phyloP scores from a whole-genome alignment of 2,888 invertebrate genomes.

The Orthosia cruda region DNA sequence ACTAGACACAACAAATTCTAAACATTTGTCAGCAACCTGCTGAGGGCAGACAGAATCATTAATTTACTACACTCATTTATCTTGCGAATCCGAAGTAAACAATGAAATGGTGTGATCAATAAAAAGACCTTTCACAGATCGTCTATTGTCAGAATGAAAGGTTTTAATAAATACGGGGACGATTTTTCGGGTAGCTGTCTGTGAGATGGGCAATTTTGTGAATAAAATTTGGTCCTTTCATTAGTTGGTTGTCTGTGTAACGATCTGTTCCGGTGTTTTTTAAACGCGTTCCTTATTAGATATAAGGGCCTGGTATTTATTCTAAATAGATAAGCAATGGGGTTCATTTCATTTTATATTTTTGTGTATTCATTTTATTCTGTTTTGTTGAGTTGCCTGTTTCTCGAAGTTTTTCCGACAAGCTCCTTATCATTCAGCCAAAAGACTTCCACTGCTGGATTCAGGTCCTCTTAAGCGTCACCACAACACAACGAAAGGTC shows the following conservation, averaged over 20 bases:
- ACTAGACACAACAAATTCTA: constrained; percentile 79
- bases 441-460: too few species aligned
- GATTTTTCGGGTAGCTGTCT: constrained; percentile 38
- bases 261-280: not conserved
- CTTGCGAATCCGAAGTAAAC: constrained; percentile 80
- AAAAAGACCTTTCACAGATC: constrained; percentile 77
- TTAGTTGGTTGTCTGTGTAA: not conserved
- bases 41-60: constrained; percentile 78
- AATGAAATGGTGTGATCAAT: constrained; percentile 78
- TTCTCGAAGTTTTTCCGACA: not conserved
- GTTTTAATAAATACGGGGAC: constrained; percentile 62
- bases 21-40: constrained; percentile 81
- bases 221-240: constrained; percentile 29
- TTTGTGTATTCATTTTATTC: not conserved
- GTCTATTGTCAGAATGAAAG: constrained; percentile 69
- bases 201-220: constrained; percentile 42
- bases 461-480: not conserved
- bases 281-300: not conserved
- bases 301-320: too few species aligned
- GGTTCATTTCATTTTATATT: not conserved
- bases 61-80: constrained; percentile 81
- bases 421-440: not conserved
- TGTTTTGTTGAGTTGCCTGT: not conserved
- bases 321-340: not conserved
- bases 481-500: not conserved